Evolutionary conservation across 2,113 vertebrate species (phyloP), one percentile per base, ranked within the genome.

Genomic region (Pseudorhombus dupliciocellatus): DNA sequence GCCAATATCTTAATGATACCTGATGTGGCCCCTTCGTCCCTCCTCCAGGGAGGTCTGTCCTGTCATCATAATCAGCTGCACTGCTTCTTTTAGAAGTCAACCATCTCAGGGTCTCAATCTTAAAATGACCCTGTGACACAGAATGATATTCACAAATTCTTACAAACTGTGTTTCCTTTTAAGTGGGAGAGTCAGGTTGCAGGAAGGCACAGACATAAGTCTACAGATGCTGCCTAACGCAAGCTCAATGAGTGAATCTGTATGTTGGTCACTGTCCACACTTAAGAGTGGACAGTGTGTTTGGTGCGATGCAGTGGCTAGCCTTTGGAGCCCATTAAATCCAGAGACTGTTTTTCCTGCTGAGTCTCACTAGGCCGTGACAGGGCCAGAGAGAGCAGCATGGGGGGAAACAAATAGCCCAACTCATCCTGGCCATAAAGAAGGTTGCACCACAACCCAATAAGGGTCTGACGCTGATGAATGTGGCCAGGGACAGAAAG

Each of bases 381-480:
- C 91, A 91, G 90, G 89, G 89, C 88, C 87, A 60, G 83, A 92
- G 88, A 90, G 84, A 87, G 88, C 84, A 82, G 84, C 81, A 70
- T 72, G 83, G 77, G 84, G 67, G 88, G 89, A 93, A 94, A 94
- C 92, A 93, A 93, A 94, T 93, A 91, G 91, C 91, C 90, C 82
- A 84, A 92, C 89, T 93, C 91, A 92, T 88, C 90, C 86, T 59
- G 68, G 88, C 91, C 92, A 93, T 93, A 91, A 94, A 92, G 89
- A 90, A 93, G 89, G 90, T 85, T 84, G 83, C 88, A 89, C 90
- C 89, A 85, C 90, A 89, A 92, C 89, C 92, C 92, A 94, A 93
- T 94, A 93, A 93, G 89, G 88, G 70, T 74, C 77, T 93, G 93
- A 93, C 92, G 88, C 93, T 94, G 93, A 94, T 93, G 91, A 93